Percentiles rank a stretch among this genome's conserved stretches.
Evolutionary conservation across 2,888 invertebrate genomes (phyloP).

Genomic region (Anodontia alba): DNA sequence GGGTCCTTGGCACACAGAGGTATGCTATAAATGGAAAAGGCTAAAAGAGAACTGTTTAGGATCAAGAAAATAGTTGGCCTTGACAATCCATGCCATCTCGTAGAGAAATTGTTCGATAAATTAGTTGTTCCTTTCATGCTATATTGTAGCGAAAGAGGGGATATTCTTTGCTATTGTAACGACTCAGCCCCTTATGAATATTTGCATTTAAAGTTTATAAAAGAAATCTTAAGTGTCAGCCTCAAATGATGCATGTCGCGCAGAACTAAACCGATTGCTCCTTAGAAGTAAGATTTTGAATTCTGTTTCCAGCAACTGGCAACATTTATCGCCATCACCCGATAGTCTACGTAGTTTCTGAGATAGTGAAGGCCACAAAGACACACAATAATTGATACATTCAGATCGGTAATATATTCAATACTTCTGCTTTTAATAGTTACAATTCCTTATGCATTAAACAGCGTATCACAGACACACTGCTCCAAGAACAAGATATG

Average conservation of each 20-base stretch:
- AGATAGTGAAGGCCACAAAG: neutral
- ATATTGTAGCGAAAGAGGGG: slow-evolving; percentile 20
- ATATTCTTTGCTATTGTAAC: neutral
- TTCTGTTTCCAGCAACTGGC: slow-evolving; percentile 18
- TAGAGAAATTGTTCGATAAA: slow-evolving; percentile 18
- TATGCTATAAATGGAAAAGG: slow-evolving; percentile 25
- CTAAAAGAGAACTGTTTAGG: slow-evolving; percentile 9
- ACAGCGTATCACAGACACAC: neutral
- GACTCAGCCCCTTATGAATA: slow-evolving; percentile 31
- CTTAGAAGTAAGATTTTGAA: neutral
- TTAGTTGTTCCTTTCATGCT: slow-evolving; percentile 19
- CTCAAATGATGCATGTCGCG: slow-evolving; percentile 26
- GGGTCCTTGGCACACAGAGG: too few relatives aligned
- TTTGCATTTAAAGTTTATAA: slow-evolving; percentile 34
- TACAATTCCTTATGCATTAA: neutral
- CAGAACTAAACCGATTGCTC: slow-evolving; percentile 33
- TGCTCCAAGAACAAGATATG: neutral
- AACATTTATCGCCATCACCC: neutral
- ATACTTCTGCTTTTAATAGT: neutral
- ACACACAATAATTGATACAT: neutral
- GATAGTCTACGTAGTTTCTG: neutral
- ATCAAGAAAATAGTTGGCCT: slow-evolving; percentile 25
- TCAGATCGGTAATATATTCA: neutral
- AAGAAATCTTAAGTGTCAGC: slow-evolving; percentile 35
- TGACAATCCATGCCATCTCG: too few relatives aligned